A percentile compares a stretch with the other conserved stretches of the same genome.
Conservation (phyloP, 2,797 vertebrate species). For the Neostethus bicornis region DNA sequence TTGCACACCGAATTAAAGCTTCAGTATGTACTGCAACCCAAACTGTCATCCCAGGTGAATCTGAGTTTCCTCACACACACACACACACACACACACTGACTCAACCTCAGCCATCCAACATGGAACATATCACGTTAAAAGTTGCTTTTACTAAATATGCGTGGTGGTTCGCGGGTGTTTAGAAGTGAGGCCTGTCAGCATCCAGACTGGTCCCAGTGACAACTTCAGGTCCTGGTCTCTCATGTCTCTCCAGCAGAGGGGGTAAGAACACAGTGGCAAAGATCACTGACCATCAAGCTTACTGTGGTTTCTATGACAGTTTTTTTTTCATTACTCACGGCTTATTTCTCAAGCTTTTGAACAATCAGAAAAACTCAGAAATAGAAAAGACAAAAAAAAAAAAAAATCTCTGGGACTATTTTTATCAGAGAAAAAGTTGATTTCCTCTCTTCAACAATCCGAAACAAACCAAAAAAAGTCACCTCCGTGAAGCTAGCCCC, state of each 20-base stretch:
- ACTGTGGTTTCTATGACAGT: too few relatives aligned
- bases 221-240: conserved; percentile 39
- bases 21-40: conserved; percentile 34
- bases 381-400: too few relatives aligned
- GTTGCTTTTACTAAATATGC: neutral
- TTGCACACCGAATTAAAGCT: conserved; percentile 59
- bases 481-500: too few relatives aligned
- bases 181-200: neutral
- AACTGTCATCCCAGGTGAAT: conserved; percentile 44
- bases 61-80: conserved; percentile 1
- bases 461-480: too few relatives aligned
- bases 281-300: conserved; percentile 52
- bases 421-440: too few relatives aligned
- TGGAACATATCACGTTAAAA: conserved; percentile 6
- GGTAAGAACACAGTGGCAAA: conserved; percentile 60
- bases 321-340: too few relatives aligned
- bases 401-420: too few relatives aligned
- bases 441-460: too few relatives aligned
- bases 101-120: neutral
- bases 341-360: too few relatives aligned
- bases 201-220: conserved; percentile 20
- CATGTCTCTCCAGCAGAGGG: conserved; percentile 73
- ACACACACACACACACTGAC: neutral
- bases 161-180: neutral
- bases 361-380: too few relatives aligned